Percentiles rank a stretch among this genome's conserved stretches.
Evolutionary conservation across 2,113 vertebrate genomes (phyloP).

Genomic region (Trichechus manatus): DNA sequence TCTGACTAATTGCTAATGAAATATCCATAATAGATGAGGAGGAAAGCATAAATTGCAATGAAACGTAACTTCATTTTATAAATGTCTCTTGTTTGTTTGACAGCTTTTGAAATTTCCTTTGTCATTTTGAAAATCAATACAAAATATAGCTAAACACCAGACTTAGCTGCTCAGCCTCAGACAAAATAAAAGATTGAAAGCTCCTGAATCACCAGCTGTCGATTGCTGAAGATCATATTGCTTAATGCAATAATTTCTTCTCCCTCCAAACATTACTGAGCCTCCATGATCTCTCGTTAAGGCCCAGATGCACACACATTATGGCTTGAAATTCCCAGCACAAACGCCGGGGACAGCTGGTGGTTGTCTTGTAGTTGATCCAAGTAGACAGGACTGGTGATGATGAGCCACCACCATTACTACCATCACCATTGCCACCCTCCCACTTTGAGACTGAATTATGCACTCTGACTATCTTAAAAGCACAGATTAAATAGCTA

Average conservation of each 20-base stretch:
- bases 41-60: conserved; percentile 7
- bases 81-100: conserved; percentile 67
- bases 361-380: conserved; percentile 11
- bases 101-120: conserved; percentile 77
- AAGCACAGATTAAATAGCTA: background rate
- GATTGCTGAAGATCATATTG: conserved; percentile 68
- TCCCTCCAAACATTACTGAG: conserved; percentile 60
- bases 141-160: conserved; percentile 80
- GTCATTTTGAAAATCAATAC: conserved; percentile 82
- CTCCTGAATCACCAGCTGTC: conserved; percentile 74
- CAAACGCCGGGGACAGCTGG: conserved; percentile 49
- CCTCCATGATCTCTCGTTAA: conserved; percentile 11
- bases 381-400: background rate
- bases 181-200: conserved; percentile 76
- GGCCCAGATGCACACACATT: conserved; percentile 72
- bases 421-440: background rate
- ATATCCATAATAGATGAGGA: conserved; percentile 62
- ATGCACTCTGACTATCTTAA: background rate
- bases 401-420: background rate
- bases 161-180: conserved; percentile 70
- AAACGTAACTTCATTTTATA: conserved; percentile 32
- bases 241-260: conserved; percentile 53
- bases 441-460: background rate
- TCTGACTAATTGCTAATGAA: conserved; percentile 71
- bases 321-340: conserved; percentile 42